Conservation (phyloP, 2,797 vertebrate genomes). For the Smutsia gigantea region DNA sequence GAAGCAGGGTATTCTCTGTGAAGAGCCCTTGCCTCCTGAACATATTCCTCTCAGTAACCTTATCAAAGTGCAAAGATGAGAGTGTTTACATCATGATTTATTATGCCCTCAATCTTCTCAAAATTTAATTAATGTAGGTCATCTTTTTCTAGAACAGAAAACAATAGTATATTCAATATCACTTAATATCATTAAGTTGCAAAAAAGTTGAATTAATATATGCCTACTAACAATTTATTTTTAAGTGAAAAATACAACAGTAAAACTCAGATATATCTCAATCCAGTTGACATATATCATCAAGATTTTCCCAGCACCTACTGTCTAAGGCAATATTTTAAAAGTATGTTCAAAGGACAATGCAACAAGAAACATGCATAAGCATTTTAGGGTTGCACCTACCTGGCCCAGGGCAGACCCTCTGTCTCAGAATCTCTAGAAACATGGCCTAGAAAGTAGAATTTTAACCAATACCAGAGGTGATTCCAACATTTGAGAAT, state of each 20-base stretch:
- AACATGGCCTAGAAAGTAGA: neutral
- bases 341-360: neutral
- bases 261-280: neutral
- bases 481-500: neutral
- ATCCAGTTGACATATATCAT: neutral
- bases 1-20: constrained; percentile 43
- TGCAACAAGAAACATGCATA: neutral
- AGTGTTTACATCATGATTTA: constrained; percentile 68
- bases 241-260: neutral
- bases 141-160: constrained; percentile 50
- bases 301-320: neutral
- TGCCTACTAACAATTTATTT: constrained; percentile 23
- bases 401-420: neutral
- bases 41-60: constrained; percentile 30
- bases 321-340: neutral
- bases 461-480: neutral
- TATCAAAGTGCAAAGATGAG: constrained; percentile 53
- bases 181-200: constrained; percentile 16
- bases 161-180: constrained; percentile 56
- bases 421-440: neutral
- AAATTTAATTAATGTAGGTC: constrained; percentile 64
- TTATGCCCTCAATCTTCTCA: neutral
- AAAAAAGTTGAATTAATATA: neutral
- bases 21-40: constrained; percentile 23
- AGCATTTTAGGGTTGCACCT: neutral